phyloP scores from a whole-genome alignment of 1,140 invertebrate genomes.

The Ctenoplectra terminalis region DNA sequence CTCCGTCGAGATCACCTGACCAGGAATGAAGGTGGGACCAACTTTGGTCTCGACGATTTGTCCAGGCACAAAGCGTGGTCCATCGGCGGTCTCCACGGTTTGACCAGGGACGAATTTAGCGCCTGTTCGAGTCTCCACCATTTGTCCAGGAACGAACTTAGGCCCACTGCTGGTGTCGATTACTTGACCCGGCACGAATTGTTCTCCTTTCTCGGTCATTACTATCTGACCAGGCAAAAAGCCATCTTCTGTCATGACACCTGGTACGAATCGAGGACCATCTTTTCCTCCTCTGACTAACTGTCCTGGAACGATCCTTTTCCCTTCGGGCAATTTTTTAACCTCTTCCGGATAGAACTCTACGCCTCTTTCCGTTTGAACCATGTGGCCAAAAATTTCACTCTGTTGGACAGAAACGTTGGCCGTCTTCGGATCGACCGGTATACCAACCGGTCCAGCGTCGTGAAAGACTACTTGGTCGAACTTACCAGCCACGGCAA shows the following conservation, averaged over 20 bases:
- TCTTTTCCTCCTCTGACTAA: constrained; percentile 85
- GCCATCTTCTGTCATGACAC: constrained; percentile 86
- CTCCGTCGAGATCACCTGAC: constrained; percentile 88
- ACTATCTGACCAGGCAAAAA: constrained; percentile 89
- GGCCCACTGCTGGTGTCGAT: constrained; percentile 83
- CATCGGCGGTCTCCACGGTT: constrained; percentile 87
- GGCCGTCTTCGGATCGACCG: constrained; percentile 85
- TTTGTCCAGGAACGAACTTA: constrained; percentile 89
- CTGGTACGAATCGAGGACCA: constrained; percentile 87
- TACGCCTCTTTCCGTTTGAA: constrained; percentile 86
- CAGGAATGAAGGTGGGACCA: constrained; percentile 89
- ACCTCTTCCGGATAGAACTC: constrained; percentile 87
- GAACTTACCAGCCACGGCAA: constrained; percentile 85
- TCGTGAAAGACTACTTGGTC: constrained; percentile 84
- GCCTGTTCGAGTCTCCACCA: constrained; percentile 87
- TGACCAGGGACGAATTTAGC: constrained; percentile 89
- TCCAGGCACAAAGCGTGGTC: constrained; percentile 87
- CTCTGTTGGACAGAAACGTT: constrained; percentile 81
- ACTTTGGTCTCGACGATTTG: constrained; percentile 89
- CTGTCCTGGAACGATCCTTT: constrained; percentile 86
- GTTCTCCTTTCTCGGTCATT: constrained; percentile 87
- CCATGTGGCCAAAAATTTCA: constrained; percentile 87
- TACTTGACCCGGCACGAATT: constrained; percentile 86
- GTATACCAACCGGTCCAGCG: constrained; percentile 82
- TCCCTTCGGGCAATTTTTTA: constrained; percentile 82